phyloP scores from a whole-genome alignment of 1,140 invertebrate species.

The Onthophagus taurus region DNA sequence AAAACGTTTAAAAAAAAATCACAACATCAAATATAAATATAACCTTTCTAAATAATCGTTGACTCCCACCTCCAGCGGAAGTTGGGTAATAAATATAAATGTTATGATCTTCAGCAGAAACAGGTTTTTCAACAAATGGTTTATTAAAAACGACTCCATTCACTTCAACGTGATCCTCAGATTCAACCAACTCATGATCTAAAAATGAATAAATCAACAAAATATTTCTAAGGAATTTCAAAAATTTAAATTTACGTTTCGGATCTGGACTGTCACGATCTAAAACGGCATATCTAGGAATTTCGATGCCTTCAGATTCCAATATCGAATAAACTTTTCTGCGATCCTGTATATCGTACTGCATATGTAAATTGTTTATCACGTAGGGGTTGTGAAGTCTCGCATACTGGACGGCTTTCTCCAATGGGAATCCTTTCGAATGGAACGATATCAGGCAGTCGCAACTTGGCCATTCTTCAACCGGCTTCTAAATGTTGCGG shows the following conservation, averaged over 20 bases:
- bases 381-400: slow-evolving; percentile 91
- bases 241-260: slow-evolving; percentile 56
- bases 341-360: slow-evolving; percentile 94
- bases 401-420: slow-evolving; percentile 97
- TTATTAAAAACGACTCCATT: slow-evolving; percentile 96
- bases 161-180: slow-evolving; percentile 97
- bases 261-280: slow-evolving; percentile 88
- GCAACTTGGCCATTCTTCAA: slow-evolving; percentile 96
- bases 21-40: slow-evolving; percentile 38
- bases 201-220: slow-evolving; percentile 19
- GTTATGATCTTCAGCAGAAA: slow-evolving; percentile 98
- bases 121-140: slow-evolving; percentile 98
- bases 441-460: slow-evolving; percentile 99
- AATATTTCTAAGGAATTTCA: not conserved
- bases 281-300: slow-evolving; percentile 94
- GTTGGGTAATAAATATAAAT: slow-evolving; percentile 99
- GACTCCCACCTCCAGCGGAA: slow-evolving; percentile 94
- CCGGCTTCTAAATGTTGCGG: slow-evolving; percentile 60
- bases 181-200: slow-evolving; percentile 91
- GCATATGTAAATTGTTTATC: slow-evolving; percentile 97
- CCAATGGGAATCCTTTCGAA: slow-evolving; percentile 94
- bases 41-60: slow-evolving; percentile 95
- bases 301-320: slow-evolving; percentile 89
- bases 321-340: slow-evolving; percentile 92
- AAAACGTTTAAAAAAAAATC: not conserved